phyloP scores from a whole-genome alignment of 1,140 invertebrate species.

The Archivesica marissinica region DNA sequence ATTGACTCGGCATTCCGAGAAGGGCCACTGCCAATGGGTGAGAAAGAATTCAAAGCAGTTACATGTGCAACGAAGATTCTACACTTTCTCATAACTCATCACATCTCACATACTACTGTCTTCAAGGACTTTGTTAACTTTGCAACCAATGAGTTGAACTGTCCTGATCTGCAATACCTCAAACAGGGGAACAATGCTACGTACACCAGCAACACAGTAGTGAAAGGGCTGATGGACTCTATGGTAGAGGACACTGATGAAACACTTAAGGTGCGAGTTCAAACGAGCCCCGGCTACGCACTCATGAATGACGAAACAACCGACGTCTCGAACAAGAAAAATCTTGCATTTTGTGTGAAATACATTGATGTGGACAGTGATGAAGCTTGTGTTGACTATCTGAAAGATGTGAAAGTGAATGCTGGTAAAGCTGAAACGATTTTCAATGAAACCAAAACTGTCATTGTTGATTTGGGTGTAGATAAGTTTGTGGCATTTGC shows the following conservation, averaged over 20 bases:
- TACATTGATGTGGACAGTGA: background rate
- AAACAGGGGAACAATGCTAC: too few relatives aligned
- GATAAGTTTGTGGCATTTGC: constrained; percentile 29
- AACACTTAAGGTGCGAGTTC: background rate
- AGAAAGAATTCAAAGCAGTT: too few relatives aligned
- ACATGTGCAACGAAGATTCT: too few relatives aligned
- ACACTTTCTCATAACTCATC: too few relatives aligned
- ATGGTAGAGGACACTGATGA: background rate
- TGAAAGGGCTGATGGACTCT: background rate
- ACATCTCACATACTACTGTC: too few relatives aligned
- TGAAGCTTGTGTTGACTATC: constrained; percentile 1
- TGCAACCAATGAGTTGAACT: too few relatives aligned
- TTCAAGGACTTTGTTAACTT: too few relatives aligned
- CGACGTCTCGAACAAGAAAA: background rate
- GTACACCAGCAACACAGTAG: too few relatives aligned
- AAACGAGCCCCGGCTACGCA: background rate
- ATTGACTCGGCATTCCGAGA: too few relatives aligned
- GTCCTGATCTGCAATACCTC: too few relatives aligned
- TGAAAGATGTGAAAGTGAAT: constrained; percentile 14
- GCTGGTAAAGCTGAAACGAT: constrained; percentile 27
- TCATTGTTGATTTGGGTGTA: background rate
- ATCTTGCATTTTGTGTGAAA: constrained; percentile 18
- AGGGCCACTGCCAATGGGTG: too few relatives aligned
- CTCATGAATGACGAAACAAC: constrained; percentile 29
- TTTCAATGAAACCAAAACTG: background rate